Conservation (phyloP, 1,140 invertebrate genomes). For the Brachionus plicatilis region DNA sequence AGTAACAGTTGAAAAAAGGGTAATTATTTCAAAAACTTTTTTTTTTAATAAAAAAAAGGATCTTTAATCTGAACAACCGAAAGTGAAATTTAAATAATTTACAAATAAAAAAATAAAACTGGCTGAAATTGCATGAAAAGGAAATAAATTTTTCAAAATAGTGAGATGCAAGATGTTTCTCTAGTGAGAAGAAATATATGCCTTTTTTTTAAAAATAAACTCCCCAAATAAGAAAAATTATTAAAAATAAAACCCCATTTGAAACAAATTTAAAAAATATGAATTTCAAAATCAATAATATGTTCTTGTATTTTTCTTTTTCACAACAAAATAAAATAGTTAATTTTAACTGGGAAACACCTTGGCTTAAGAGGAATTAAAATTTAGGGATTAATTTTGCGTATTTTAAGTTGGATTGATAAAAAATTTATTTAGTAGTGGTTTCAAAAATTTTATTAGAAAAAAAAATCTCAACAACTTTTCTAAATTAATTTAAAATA, state of each 20-base stretch:
- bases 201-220: not conserved
- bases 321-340: not conserved
- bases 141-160: not conserved
- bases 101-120: not conserved
- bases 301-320: not conserved
- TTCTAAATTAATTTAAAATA: not conserved
- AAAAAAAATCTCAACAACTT: not conserved
- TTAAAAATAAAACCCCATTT: not conserved
- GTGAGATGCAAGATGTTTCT: not conserved
- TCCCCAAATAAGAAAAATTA: not conserved
- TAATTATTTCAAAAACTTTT: not conserved
- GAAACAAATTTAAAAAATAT: not conserved
- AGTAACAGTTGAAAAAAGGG: not conserved
- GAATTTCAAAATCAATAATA: not conserved
- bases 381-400: not conserved
- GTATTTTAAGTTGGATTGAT: not conserved
- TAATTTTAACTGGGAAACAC: not conserved
- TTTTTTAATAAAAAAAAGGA: too few species aligned
- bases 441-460: not conserved
- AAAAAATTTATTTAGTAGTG: not conserved
- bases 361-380: not conserved
- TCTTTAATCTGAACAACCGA: not conserved
- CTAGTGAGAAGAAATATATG: not conserved
- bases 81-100: not conserved
- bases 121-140: not conserved